Evolutionary conservation across 2,888 invertebrate genomes (phyloP).

Genomic region (Polylopha cassiicola): DNA sequence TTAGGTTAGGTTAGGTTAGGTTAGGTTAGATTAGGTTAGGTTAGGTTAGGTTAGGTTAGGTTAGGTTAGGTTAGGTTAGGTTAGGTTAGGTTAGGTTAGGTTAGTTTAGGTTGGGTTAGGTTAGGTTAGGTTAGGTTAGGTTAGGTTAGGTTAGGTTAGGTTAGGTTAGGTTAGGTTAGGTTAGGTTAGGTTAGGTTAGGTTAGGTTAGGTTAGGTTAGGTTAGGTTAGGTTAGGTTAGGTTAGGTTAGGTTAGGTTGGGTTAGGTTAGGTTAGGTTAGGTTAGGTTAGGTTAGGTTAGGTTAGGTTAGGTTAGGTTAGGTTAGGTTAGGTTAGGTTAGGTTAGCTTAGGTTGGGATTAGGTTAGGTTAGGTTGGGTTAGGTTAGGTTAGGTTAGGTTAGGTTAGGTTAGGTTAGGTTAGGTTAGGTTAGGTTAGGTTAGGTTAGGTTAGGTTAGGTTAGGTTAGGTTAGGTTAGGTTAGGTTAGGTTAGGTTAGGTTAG

Average conservation of each 20-base stretch:
- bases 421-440: slow-evolving; percentile 9
- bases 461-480: slow-evolving; percentile 9
- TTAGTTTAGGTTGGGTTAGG: slow-evolving; percentile 2
- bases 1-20: slow-evolving; percentile 14
- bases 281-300: slow-evolving; percentile 8
- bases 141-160: slow-evolving; percentile 3
- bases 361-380: slow-evolving; percentile 8
- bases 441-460: slow-evolving; percentile 9
- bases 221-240: slow-evolving; percentile 9
- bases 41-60: slow-evolving; percentile 6
- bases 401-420: slow-evolving; percentile 9
- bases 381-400: slow-evolving; percentile 9
- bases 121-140: slow-evolving; percentile 3
- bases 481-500: slow-evolving; percentile 9
- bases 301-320: slow-evolving; percentile 9
- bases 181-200: slow-evolving; percentile 3
- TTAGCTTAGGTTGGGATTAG: slow-evolving; percentile 7
- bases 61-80: slow-evolving; percentile 14
- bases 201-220: slow-evolving; percentile 5
- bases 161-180: slow-evolving; percentile 3
- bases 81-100: slow-evolving; percentile 10
- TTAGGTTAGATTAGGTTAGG: slow-evolving; percentile 11
- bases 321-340: slow-evolving; percentile 9
- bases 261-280: slow-evolving; percentile 9
- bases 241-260: slow-evolving; percentile 7